Evolutionary conservation across 2,888 invertebrate genomes (phyloP), one percentile per base, ranked within the genome.

Genomic region (Drosophila rubida): DNA sequence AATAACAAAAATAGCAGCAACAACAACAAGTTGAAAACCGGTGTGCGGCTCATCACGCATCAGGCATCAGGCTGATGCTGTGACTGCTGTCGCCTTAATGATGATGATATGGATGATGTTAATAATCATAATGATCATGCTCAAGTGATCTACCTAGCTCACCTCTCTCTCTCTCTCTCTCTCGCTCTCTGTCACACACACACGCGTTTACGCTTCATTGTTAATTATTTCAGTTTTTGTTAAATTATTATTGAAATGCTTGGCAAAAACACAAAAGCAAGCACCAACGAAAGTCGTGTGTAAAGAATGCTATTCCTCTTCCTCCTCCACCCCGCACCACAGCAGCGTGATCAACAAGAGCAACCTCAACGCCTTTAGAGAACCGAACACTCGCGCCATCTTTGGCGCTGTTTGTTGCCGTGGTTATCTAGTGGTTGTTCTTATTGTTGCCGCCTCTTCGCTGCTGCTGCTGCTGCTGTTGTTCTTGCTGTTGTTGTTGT

Each of bases 141-240:
- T 59, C 63, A 48, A 69, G 27, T 50, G 62, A 60, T 58, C 50
- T 60, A 22, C 22, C 58, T 55, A 13, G 13, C 59, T 45, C 13
- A 9, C 45, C 19, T 46, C 32, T 25, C 14, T 14, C 42, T 55
- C 41, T 44, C 55, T 48, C 35, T 2, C 30, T 6, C 13, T n/a
- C 11, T 16, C 13, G 4, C 16, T 2, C 14, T 9, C 13, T 44
- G 42, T 64, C 37, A 30, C 32, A 6, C 58, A 8, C 44, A 42
- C 58, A 8, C 44, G 39, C 7, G 41, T 44, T 41, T 57, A 39
- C 70, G 75, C 66, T 75, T 72, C 73, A 62, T 79, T 81, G 82
- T 79, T 87, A 85, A 84, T 87, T 84, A 78, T 87, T 87, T 87
- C 53, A 69, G 72, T 77, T 72, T 78, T 81, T 84, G 78, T 81